Base-by-base conservation (phyloP, 1,140 invertebrate genomes). In the Augochlora pura region DNA sequence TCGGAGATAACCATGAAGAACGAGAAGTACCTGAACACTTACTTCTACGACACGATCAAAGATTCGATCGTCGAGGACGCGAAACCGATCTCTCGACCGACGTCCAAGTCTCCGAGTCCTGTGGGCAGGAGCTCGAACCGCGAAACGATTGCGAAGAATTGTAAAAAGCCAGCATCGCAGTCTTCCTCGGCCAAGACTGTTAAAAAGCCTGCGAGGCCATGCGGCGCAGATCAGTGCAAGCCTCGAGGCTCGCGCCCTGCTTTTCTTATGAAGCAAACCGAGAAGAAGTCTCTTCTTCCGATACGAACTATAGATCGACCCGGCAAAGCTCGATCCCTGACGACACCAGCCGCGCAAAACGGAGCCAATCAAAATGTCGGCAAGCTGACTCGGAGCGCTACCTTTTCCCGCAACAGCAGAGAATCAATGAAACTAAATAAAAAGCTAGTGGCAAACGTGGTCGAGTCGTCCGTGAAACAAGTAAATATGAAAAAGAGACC, bases 21-120 rank as follows among this genome's bases (percentile, higher is more conserved):
- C 18, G 18, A 52, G 49, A 52, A 52, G 49, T 18, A 52, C 5
- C 6, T 18, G 16, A 18, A 52, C 14, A 6, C 49, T 14, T 18
- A 18, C 4, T 52, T 52, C 16, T 52, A 52, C 18, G 49, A 52
- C 18, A 16, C 16, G 16, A 49, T 21, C 16, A 32, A 42, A n/a
- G 23, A 10, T n/a, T 2, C 16, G 9, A 5, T 6, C 2, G 25
- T 39, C 0, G 59, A 42, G 62, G 18, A 12, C 42, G 23, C n/a
- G 75, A 62, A 21, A 62, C 21, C 21, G n/a, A 46, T 46, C 9
- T 14, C 25, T 25, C 57, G 66, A 63, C 18, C 39, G 27, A 70
- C 64, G 38, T n/a, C 59, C 8, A 71, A 71, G 25, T 71, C 76
- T 21, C 54, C 59, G 5, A 71, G 23, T 4, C 23, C 76, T 1